Base-by-base conservation (phyloP, 1,140 invertebrate genomes). In the Calosoma granatense region DNA sequence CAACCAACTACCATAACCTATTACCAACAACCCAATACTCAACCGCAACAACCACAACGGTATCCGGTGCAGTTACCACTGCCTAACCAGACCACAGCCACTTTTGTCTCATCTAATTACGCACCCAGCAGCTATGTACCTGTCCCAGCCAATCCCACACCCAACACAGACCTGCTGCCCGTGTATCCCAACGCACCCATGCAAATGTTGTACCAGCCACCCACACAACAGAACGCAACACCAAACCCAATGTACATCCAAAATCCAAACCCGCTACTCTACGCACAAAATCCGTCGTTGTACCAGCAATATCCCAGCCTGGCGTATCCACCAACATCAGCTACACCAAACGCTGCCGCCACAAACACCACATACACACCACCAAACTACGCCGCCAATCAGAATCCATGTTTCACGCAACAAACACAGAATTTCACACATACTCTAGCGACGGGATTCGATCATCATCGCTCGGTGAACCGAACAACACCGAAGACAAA, bases 171-270 rank as follows among this genome's bases (percentile, higher is more conserved):
- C 30, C 47, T 71, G 12, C 51, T 68, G 1, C 65, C 67, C 2
- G 58, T 70, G 9, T 71, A 64, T 39, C 57, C 63, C 1, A 63
- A 64, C 22, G 68, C 69, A 57, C 59, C 60, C 1, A 56, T 68
- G 14, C 65, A 67, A 51, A 57, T 65, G 41, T 55, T 67, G 1
- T 67, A 65, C 51, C n/a, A n/a, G n/a, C n/a, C n/a, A n/a, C 59
- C 59, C 20, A 56, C 54, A 12, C 41, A 47, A 47, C 41, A 6
- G 17, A 14, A 39, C 26, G 51, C 41, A 22, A 11, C 55, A 39
- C 54, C 54, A 14, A 23, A 54, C 14, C 30, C 59, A 36, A 20
- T 57, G n/a, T 57, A 64, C 63, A 58, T 61, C n/a, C 57, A 36
- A 17, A 61, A 56, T 54, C 54, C 61, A 14, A 61, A 60, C 17